Base-by-base conservation (phyloP, 2,888 invertebrate genomes). In the Melinaea menophilus region DNA sequence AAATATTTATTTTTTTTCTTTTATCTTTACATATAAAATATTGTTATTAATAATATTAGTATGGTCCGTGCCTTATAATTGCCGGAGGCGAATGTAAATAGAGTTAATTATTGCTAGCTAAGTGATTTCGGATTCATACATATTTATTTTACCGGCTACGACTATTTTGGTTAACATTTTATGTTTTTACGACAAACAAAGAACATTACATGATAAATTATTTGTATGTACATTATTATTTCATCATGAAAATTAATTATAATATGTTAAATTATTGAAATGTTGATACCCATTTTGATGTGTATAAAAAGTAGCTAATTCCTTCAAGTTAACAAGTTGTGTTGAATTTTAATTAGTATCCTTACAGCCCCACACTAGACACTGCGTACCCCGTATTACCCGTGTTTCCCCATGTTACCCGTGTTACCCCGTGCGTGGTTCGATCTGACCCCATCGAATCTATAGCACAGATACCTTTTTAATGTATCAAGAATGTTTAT, bases 91-190 rank as follows among this genome's bases (percentile, higher is more conserved):
- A 79, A 81, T 86, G 81, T 85, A 85, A 85, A 85, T 85, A 84
- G 84, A 82, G 84, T 86, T 83, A 85, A 85, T 86, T 85, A 86
- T 86, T 84, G 81, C 81, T 79, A 78, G 81, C 82, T 83, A 86
- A 86, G 85, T 86, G 85, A 85, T 84, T 86, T 80, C 78, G 78
- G 77, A 76, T 81, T 73, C 75, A 80, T 74, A 73, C 75, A 78
- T 80, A 78, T 74, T 78, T 80, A 69, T 69, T 57, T 69, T 58
- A 55, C 48, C 11, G 55, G 13, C 34, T 56, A 41, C 56, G 34
- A 61, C 41, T 56, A 59, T 57, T 58, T 60, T 59, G 57, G 54
- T 54, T 56, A 62, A 62, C 67, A 64, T 64, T 62, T 58, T 7
- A 41, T 41, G 41, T 41, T 41, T 41, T 41, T 41, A 41, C 9